Evolutionary conservation across 1,140 invertebrate genomes (phyloP), one percentile per base, ranked within the genome.

Genomic region (Eriocheir sinensis): DNA sequence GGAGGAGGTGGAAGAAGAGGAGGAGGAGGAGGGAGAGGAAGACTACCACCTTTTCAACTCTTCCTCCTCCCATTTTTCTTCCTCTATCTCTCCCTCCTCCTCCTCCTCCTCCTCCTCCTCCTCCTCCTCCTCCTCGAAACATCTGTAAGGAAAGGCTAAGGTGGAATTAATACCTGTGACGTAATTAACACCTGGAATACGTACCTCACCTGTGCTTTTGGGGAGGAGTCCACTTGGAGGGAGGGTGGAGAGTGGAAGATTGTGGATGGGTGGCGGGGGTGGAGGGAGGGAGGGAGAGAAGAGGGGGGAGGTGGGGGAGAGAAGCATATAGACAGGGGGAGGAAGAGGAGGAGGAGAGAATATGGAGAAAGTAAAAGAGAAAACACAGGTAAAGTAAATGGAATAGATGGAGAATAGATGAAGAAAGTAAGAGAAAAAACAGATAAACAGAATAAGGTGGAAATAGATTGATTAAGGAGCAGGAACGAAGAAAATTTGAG

Each of bases 31-130:
- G 53, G 53, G n/a, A n/a, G 60, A 72, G 60, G 60, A 72, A n/a
- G 60, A 72, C 21, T 21, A 53, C 12, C 2, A 53, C 48, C 48
- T 53, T 21, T 53, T 21, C 48, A 17, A 9, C 9, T 53, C 48
- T 21, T 53, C 48, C 48, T 53, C 48, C 48, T 72, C 60, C 60
- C n/a, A 12, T 21, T 60, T 21, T 21, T 60, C 4, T n/a, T 72
- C 27, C 27, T n/a, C 60, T n/a, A 21, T n/a, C 60, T 72, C 60
- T 21, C n/a, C 60, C 60, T 72, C 27, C 60, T n/a, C 27, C 27
- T n/a, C 60, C 27, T 72, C 60, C 60, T 72, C 60, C 60, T 72
- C 60, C 60, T 72, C 60, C 60, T 72, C 60, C 60, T 72, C 60
- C 27, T n/a, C 60, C 27, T n/a, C 60, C 27, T n/a, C 60, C 27